Base-by-base conservation (phyloP, 2,888 invertebrate genomes). In the Polymixis flavicincta region DNA sequence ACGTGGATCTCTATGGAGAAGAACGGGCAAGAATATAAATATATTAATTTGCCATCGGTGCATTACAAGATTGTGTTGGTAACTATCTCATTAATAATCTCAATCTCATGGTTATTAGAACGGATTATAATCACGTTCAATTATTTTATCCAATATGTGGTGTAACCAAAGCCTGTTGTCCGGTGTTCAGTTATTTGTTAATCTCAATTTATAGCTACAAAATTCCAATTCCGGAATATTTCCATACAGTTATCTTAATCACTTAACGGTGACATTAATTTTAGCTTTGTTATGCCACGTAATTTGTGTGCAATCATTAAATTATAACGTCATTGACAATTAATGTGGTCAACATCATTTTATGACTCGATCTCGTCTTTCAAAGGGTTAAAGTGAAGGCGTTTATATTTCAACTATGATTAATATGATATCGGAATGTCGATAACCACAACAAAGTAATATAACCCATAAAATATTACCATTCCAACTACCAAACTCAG, bases 201-300 rank as follows among this genome's bases (percentile, higher is more conserved):
- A 89, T 85, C 88, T 79, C 76, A 69, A 91, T 91, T 92, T 89
- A 92, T 90, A 80, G 87, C 86, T 83, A 87, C 89, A 88, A 85
- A 89, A 89, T 87, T 84, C 85, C 87, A 86, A 89, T 89, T 89
- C 81, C 82, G 85, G 87, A 91, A 87, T 89, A 89, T 90, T 90
- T 88, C 85, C 89, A 91, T 89, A 90, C 87, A 88, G 86, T 85
- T 89, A 89, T 89, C 89, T 88, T 92, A 92, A 92, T 92, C 88
- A 91, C 90, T 88, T 91, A 91, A 92, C 89, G 84, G 87, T 86
- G 87, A 88, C 90, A 92, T 92, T 89, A 91, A 92, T 92, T 91
- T 88, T 84, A 89, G 91, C 85, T 90, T 91, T 91, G 88, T 89
- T 81, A 69, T 82, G 76, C 81, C 71, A 68, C 85, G 82, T 87